Evolutionary conservation across 2,888 invertebrate species (phyloP), one percentile per base, ranked within the genome.

Genomic region (Oscheius myriophilus): DNA sequence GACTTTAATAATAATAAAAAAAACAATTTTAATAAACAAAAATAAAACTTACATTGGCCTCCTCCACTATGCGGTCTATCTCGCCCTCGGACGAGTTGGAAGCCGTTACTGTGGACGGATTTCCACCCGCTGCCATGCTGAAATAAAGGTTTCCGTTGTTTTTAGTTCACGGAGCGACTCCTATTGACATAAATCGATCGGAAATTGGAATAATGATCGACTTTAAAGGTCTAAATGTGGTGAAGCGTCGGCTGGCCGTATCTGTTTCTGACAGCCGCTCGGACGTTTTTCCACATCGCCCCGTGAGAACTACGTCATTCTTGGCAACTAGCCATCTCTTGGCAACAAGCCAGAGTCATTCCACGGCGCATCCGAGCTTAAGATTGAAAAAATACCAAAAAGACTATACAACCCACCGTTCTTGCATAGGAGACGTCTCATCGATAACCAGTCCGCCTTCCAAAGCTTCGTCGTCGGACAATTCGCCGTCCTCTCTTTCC

Each of bases 31-130:
- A n/a, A n/a, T n/a, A n/a, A n/a, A n/a, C n/a, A n/a, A n/a, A n/a
- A n/a, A n/a, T n/a, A 3, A 9, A 33, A 9, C 33, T 33, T 63
- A 42, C 65, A 16, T 55, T 18, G 33, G 49, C 51, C 43, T 66
- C 66, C 18, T 66, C 41, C 1, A 66, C 45, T 18, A 57, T 67
- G 46, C 67, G 39, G 23, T 67, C 67, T n/a, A 67, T 67, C 46
- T 67, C 67, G 14, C 12, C n/a, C 43, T 67, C 67, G 16, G 54
- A 45, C 9, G 51, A 51, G 18, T 33, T n/a, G 26, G 63, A 63
- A 0, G 49, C n/a, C n/a, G 58, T 23, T 6, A 9, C 9, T 33
- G 9, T 9, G 33, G 33, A 33, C 33, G 33, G 33, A 33, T 3
- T 33, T 9, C 33, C 33, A 6, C 33, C 33, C 33, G 33, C 33